phyloP scores from a whole-genome alignment of 2,113 vertebrate species.

The Nyctibius bracteatus region DNA sequence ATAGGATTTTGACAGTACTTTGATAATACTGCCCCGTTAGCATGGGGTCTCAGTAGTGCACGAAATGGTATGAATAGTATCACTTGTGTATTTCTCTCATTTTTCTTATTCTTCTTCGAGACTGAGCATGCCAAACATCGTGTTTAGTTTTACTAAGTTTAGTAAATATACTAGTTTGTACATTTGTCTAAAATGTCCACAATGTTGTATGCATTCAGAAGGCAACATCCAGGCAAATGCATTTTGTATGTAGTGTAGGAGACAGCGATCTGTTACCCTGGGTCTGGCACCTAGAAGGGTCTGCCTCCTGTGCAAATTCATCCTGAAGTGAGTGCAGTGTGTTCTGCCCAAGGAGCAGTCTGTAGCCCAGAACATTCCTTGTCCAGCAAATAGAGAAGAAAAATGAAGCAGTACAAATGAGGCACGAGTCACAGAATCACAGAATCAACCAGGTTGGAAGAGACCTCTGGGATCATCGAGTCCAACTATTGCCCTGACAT shows the following conservation, averaged over 20 bases:
- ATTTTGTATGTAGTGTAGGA: not conserved
- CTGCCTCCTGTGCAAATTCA: not conserved
- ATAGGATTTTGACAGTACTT: not conserved
- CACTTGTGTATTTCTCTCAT: not conserved
- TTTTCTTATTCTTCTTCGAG: not conserved
- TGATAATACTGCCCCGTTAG: not conserved
- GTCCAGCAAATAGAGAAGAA: not conserved
- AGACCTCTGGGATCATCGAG: no score
- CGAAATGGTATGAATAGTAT: not conserved
- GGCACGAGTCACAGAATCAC: rapidly evolving
- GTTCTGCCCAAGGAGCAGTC: not conserved
- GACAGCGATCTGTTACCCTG: not conserved
- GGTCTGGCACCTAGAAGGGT: not conserved
- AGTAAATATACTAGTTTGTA: no score
- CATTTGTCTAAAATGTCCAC: not conserved
- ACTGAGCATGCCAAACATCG: not conserved
- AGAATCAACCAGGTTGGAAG: no score
- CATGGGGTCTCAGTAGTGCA: not conserved
- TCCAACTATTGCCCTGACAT: no score
- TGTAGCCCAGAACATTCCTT: not conserved
- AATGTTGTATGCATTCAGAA: not conserved
- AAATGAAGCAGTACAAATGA: not conserved
- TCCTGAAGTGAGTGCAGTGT: not conserved
- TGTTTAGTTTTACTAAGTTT: not conserved
- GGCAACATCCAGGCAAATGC: not conserved